Percentiles rank a stretch among this genome's conserved stretches.
These are phyloP conservation scores for Acomys russatus DNA, from an alignment of 2,797 vertebrate species.

Conservation along the genomic window DNA sequence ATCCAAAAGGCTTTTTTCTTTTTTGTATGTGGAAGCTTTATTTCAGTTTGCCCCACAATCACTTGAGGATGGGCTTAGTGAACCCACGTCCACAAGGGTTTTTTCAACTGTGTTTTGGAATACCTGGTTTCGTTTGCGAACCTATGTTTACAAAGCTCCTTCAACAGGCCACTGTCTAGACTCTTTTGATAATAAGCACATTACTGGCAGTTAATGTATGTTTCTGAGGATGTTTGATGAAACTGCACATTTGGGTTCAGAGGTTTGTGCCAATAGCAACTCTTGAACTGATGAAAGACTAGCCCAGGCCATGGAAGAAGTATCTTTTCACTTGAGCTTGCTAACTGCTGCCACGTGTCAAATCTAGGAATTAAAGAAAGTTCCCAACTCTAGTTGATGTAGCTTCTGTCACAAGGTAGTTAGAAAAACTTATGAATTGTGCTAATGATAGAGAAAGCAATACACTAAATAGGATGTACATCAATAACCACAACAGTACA, in stretches of 20 bases:
- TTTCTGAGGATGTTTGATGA: slow-evolving; percentile 68
- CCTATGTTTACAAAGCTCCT: slow-evolving; percentile 47
- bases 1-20: slow-evolving; percentile 39
- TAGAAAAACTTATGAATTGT: slow-evolving; percentile 47
- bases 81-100: background rate
- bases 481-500: background rate
- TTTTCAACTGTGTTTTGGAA: slow-evolving; percentile 47
- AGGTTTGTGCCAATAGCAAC: slow-evolving; percentile 30
- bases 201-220: slow-evolving; percentile 45
- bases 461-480: slow-evolving; percentile 15
- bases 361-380: slow-evolving; percentile 43
- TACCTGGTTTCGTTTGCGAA: slow-evolving; percentile 57
- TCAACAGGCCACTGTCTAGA: slow-evolving; percentile 63
- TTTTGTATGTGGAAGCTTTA: background rate
- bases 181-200: slow-evolving; percentile 61
- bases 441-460: slow-evolving; percentile 43
- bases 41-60: too few relatives aligned
- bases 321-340: slow-evolving; percentile 63
- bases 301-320: slow-evolving; percentile 8
- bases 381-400: slow-evolving; percentile 5
- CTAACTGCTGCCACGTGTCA: background rate
- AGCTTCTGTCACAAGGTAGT: slow-evolving; percentile 42
- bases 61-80: too few relatives aligned
- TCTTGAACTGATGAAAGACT: slow-evolving; percentile 59
- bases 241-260: slow-evolving; percentile 58